Percentiles rank a stretch among this genome's conserved stretches.
phyloP scores from a whole-genome alignment of 2,797 vertebrate species.

The Danionella dracula region DNA sequence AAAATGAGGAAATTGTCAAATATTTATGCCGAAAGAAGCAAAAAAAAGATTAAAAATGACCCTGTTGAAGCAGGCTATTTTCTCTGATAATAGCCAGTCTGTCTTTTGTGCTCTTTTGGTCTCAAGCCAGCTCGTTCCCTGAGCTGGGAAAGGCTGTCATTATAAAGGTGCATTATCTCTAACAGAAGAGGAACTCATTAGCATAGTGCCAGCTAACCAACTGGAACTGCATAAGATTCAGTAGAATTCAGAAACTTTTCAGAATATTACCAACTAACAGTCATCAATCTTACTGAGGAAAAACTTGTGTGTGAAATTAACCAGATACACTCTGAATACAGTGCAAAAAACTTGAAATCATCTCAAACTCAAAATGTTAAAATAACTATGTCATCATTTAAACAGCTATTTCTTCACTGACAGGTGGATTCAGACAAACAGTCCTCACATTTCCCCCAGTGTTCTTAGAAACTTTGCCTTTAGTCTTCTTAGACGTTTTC shows the following conservation, averaged over 20 bases:
- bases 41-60: conserved; percentile 20
- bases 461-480: too few relatives aligned
- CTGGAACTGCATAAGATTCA: neutral
- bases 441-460: too few relatives aligned
- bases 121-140: neutral
- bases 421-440: too few relatives aligned
- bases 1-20: conserved; percentile 30
- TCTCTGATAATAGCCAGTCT: neutral
- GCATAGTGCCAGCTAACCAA: neutral
- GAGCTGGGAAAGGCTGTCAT: neutral
- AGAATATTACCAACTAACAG: too few relatives aligned
- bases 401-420: too few relatives aligned
- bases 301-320: too few relatives aligned
- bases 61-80: conserved; percentile 11
- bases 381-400: too few relatives aligned
- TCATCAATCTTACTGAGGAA: too few relatives aligned
- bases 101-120: conserved; percentile 6
- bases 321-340: too few relatives aligned
- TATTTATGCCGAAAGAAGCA: conserved; percentile 28
- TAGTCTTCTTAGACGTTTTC: too few relatives aligned
- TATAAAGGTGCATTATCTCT: conserved; percentile 14
- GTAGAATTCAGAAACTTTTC: neutral
- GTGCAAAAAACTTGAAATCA: too few relatives aligned
- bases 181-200: conserved; percentile 13
- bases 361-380: too few relatives aligned